These are phyloP conservation scores for Pipistrellus pipistrellus DNA, from an alignment of 2,797 vertebrate species.

Conservation along the genomic window DNA sequence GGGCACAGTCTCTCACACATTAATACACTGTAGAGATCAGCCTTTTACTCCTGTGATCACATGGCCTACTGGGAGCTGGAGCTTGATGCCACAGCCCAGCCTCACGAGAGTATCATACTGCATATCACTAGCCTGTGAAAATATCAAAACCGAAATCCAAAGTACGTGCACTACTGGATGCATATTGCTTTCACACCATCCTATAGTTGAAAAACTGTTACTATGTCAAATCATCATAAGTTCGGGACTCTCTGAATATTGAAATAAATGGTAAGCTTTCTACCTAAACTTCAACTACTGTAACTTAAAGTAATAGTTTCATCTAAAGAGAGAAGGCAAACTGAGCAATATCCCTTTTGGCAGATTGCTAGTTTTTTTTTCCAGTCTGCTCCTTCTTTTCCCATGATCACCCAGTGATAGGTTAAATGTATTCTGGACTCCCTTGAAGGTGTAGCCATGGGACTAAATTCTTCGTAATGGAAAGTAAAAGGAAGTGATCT, in stretches of 20 bases:
- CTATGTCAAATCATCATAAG: neutral
- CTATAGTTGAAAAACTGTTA: neutral
- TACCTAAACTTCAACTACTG: neutral
- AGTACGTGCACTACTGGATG: neutral
- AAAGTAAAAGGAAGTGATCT: neutral
- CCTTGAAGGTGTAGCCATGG: neutral
- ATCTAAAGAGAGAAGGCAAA: neutral
- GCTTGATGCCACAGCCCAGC: neutral
- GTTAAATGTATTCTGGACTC: neutral
- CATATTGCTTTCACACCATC: neutral
- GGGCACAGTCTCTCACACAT: neutral
- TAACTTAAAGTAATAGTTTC: neutral
- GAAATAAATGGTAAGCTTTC: neutral
- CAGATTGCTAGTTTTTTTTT: neutral
- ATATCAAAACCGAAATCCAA: neutral
- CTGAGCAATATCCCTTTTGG: neutral
- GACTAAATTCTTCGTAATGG: neutral
- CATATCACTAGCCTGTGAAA: neutral
- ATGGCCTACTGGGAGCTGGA: neutral
- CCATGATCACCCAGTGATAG: neutral
- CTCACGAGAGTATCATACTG: neutral
- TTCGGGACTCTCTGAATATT: neutral
- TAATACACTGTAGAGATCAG: neutral
- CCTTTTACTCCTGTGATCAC: neutral
- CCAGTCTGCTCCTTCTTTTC: neutral